Evolutionary conservation across 2,888 invertebrate genomes (phyloP).

Genomic region (Noctua janthe): DNA sequence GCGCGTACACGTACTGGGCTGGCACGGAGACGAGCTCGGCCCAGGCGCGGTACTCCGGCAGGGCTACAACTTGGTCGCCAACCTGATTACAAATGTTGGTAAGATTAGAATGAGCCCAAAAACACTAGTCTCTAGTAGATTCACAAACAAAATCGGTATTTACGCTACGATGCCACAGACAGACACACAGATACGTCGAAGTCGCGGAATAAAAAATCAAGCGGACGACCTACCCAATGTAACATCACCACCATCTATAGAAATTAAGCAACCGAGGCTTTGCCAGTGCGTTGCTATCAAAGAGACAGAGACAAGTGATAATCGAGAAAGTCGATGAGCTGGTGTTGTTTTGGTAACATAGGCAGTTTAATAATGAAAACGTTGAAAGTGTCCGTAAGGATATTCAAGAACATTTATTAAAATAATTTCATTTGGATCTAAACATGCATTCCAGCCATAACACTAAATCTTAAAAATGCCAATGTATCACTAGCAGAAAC

Average conservation of each 20-base stretch:
- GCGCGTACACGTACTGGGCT: conserved; percentile 94
- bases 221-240: not conserved
- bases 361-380: no score
- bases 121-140: no score
- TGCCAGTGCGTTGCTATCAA: not conserved
- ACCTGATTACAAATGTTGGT: conserved; percentile 86
- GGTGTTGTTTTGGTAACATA: no score
- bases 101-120: conserved; percentile 1
- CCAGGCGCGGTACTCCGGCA: conserved; percentile 96
- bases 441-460: conserved; percentile 13
- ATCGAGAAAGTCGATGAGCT: not conserved
- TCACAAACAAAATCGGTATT: not conserved
- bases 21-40: conserved; percentile 95
- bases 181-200: not conserved
- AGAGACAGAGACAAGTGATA: not conserved
- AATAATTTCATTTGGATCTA: conserved; percentile 3
- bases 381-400: not conserved
- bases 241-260: not conserved
- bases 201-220: not conserved
- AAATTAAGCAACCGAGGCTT: not conserved
- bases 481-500: conserved; percentile 47
- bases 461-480: conserved; percentile 34
- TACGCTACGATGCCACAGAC: not conserved
- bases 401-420: not conserved
- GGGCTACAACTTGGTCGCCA: conserved; percentile 95